Percentiles rank a stretch among this genome's conserved stretches.
Conservation (phyloP, 2,888 invertebrate species). For the Cheilosia vulpina region DNA sequence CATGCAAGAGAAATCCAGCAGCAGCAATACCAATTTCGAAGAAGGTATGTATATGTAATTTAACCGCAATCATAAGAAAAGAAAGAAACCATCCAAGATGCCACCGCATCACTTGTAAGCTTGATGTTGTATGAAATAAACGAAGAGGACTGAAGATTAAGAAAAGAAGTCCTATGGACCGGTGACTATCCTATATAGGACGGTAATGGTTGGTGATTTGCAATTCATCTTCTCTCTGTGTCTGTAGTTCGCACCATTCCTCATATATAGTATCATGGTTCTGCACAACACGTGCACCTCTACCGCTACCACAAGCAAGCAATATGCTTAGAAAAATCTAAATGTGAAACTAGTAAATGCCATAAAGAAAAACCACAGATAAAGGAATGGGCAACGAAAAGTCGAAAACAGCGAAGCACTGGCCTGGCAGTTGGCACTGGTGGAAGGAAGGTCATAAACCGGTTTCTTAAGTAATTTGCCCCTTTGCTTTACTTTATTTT, state of each 20-base stretch:
- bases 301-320: neutral
- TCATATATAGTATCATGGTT: conserved; percentile 12
- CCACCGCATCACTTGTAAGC: no score
- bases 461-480: conserved; percentile 57
- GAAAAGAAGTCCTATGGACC: neutral
- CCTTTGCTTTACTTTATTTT: conserved; percentile 33
- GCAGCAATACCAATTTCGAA: no score
- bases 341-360: conserved; percentile 32
- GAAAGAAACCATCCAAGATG: no score
- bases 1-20: no score
- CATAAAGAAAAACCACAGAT: conserved; percentile 33
- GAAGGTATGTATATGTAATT: no score
- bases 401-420: conserved; percentile 26
- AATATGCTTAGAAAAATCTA: conserved; percentile 5
- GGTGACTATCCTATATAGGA: neutral
- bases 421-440: conserved; percentile 10
- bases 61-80: no score
- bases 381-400: conserved; percentile 39
- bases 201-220: no score
- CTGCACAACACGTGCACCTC: conserved; percentile 55
- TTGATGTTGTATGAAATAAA: neutral
- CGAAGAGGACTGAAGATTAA: neutral
- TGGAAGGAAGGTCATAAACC: conserved; percentile 67
- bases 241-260: conserved; percentile 5
- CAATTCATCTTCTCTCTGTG: no score